Conservation (phyloP, 2,888 invertebrate genomes). For the Athrips mouffetella region DNA sequence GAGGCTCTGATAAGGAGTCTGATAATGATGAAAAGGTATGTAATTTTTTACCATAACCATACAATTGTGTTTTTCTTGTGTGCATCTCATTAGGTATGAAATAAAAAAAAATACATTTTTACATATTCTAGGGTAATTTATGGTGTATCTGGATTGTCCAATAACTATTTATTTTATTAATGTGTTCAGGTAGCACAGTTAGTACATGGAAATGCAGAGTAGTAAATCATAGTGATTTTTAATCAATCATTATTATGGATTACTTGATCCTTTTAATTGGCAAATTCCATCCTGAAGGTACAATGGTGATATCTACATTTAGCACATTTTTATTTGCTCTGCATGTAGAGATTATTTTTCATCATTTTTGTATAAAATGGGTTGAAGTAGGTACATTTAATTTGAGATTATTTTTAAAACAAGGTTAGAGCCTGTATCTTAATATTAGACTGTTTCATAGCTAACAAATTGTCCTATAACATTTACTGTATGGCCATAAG, state of each 20-base stretch:
- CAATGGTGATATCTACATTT: slow-evolving; percentile 6
- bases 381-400: slow-evolving; percentile 14
- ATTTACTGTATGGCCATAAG: too few species aligned
- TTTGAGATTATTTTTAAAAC: background rate
- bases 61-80: background rate
- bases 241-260: slow-evolving; percentile 16
- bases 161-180: slow-evolving; percentile 25
- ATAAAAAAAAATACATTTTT: background rate
- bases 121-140: slow-evolving; percentile 22
- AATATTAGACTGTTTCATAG: too few species aligned
- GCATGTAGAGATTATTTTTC: slow-evolving; percentile 29
- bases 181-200: slow-evolving; percentile 31
- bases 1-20: slow-evolving; percentile 90
- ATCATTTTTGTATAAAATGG: background rate
- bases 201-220: slow-evolving; percentile 69
- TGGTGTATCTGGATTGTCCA: slow-evolving; percentile 75
- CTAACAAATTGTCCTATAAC: too few species aligned
- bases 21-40: slow-evolving; percentile 94
- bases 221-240: slow-evolving; percentile 28
- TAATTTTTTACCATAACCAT: slow-evolving; percentile 25
- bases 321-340: slow-evolving; percentile 38
- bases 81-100: background rate
- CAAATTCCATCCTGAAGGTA: background rate
- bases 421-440: too few species aligned
- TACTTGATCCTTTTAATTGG: slow-evolving; percentile 6